Percentiles rank a stretch among this genome's conserved stretches.
Conservation (phyloP, 2,797 vertebrate species). For the Brotula barbata region DNA sequence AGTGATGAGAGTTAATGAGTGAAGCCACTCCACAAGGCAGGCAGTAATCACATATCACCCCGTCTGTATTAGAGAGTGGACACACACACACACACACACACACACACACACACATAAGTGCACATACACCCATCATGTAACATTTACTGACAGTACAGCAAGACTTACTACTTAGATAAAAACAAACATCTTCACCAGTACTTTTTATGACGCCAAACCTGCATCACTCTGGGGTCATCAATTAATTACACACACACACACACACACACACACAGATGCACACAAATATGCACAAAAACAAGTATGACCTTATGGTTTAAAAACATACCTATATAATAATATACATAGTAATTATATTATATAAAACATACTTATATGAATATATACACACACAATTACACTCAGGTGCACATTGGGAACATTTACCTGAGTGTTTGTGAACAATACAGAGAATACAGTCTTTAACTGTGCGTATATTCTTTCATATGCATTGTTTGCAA, state of each 20-base stretch:
- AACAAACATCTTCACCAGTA: background rate
- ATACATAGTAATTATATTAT: no score
- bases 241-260: background rate
- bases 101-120: conserved; percentile 9
- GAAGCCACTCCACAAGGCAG: conserved; percentile 68
- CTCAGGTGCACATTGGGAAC: no score
- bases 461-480: no score
- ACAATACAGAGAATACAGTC: no score
- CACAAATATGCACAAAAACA: background rate
- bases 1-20: conserved; percentile 79
- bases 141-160: background rate
- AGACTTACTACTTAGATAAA: background rate
- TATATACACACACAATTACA: no score
- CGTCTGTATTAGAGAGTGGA: conserved; percentile 45
- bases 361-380: no score
- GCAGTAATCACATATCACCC: conserved; percentile 68
- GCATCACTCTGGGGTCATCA: background rate
- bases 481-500: no score
- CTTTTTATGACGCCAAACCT: background rate
- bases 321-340: no score
- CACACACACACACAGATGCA: background rate
- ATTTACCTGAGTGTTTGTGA: no score
- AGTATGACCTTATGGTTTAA: no score
- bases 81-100: conserved; percentile 23
- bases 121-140: background rate